A percentile compares a stretch with the other conserved stretches of the same genome.
phyloP scores from a whole-genome alignment of 2,113 vertebrate species.

The Mobula birostris region DNA sequence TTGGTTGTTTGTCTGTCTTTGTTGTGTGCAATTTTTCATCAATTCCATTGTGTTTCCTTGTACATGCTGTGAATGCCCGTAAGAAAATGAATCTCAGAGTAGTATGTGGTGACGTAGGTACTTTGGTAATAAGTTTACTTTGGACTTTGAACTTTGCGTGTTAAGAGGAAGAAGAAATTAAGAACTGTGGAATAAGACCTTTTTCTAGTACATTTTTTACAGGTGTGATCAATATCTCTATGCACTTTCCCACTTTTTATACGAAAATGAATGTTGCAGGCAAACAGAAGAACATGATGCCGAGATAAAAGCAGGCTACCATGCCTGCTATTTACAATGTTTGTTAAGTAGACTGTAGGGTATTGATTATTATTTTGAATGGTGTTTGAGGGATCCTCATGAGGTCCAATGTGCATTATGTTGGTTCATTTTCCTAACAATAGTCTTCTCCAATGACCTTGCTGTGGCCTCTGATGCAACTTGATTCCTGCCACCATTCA shows the following conservation, averaged over 20 bases:
- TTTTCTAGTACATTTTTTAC: background rate
- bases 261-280: background rate
- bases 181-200: background rate
- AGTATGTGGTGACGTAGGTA: too few relatives aligned
- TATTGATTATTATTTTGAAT: conserved; percentile 4
- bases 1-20: too few relatives aligned
- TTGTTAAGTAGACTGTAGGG: conserved; percentile 6
- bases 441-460: background rate
- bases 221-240: background rate
- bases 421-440: background rate
- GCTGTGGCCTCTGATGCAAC: conserved; percentile 2
- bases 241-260: background rate
- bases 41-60: too few relatives aligned
- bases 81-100: too few relatives aligned
- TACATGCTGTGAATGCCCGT: too few relatives aligned
- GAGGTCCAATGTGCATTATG: background rate
- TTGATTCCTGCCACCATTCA: background rate
- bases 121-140: too few relatives aligned
- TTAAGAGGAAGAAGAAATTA: background rate
- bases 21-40: too few relatives aligned
- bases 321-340: background rate
- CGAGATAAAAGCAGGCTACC: background rate
- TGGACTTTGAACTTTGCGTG: too few relatives aligned
- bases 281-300: background rate
- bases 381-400: background rate